Evolutionary conservation across 2,797 vertebrate genomes (phyloP).

Genomic region (Notolabrus celidotus): DNA sequence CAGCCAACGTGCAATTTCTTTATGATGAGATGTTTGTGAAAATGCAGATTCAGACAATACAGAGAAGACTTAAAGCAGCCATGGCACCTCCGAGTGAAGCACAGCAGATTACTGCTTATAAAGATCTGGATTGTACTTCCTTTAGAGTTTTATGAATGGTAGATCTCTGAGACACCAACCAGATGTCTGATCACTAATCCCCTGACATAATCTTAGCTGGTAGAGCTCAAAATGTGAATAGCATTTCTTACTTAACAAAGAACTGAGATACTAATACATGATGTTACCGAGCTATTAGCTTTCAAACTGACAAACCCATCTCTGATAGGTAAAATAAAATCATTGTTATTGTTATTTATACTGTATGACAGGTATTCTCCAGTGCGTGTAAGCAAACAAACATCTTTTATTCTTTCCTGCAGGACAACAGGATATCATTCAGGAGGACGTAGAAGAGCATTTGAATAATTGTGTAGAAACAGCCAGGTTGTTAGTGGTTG

Average conservation of each 20-base stretch:
- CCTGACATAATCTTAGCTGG: slow-evolving; percentile 39
- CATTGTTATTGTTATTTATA: neutral
- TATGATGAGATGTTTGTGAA: too few relatives aligned
- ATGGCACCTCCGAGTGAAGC: too few relatives aligned
- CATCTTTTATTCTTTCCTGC: slow-evolving; percentile 4
- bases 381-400: slow-evolving; percentile 3
- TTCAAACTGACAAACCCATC: slow-evolving; percentile 30
- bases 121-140: too few relatives aligned
- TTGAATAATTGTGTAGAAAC: slow-evolving; percentile 29
- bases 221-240: slow-evolving; percentile 39
- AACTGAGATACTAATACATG: neutral
- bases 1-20: too few relatives aligned
- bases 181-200: slow-evolving; percentile 72
- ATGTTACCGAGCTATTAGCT: slow-evolving; percentile 35
- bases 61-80: too few relatives aligned
- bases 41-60: too few relatives aligned
- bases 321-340: slow-evolving; percentile 9
- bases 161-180: slow-evolving; percentile 15
- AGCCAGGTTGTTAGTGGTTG: slow-evolving; percentile 26
- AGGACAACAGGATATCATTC: slow-evolving; percentile 24
- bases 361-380: slow-evolving; percentile 14
- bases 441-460: slow-evolving; percentile 6
- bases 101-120: too few relatives aligned
- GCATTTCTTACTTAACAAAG: slow-evolving; percentile 20
- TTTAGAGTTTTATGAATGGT: too few relatives aligned